A percentile compares a stretch with the other conserved stretches of the same genome.
Evolutionary conservation across 2,888 invertebrate genomes (phyloP).

Genomic region (Heliconius cydno): DNA sequence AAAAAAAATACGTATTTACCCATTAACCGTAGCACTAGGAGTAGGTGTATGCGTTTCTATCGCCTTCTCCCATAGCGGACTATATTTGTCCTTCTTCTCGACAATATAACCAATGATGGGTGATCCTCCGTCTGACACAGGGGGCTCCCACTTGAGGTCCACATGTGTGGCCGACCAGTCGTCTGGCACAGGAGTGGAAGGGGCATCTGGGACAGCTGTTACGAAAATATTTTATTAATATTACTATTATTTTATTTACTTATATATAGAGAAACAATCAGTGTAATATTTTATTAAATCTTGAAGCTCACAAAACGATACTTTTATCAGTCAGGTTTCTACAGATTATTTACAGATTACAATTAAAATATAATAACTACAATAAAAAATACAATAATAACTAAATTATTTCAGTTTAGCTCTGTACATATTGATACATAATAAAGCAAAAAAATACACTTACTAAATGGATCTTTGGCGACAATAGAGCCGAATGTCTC

Average conservation of each 20-base stretch:
- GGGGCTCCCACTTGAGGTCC: conserved; percentile 95
- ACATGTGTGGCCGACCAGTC: conserved; percentile 91
- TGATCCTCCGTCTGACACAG: conserved; percentile 95
- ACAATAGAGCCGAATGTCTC: conserved; percentile 95
- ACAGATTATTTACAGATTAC: too few species aligned
- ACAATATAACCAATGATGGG: conserved; percentile 96
- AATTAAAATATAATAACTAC: too few species aligned
- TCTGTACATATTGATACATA: background rate
- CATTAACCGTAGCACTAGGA: conserved; percentile 92
- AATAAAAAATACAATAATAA: too few species aligned
- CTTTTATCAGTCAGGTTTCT: too few species aligned
- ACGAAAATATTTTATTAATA: background rate
- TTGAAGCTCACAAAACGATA: background rate
- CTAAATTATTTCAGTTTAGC: too few species aligned
- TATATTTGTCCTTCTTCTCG: conserved; percentile 96
- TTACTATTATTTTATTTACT: background rate
- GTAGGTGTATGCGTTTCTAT: conserved; percentile 90
- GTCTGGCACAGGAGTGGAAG: conserved; percentile 92
- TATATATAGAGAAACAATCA: background rate
- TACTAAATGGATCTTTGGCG: conserved; percentile 97
- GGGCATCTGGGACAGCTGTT: conserved; percentile 92
- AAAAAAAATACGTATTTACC: conserved; percentile 64
- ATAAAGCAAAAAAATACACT: conserved; percentile 66
- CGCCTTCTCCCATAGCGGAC: conserved; percentile 96
- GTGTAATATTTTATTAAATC: background rate